These are phyloP conservation scores for Prionailurus bengalensis DNA, from an alignment of 2,113 vertebrate genomes.

Conservation along the genomic window DNA sequence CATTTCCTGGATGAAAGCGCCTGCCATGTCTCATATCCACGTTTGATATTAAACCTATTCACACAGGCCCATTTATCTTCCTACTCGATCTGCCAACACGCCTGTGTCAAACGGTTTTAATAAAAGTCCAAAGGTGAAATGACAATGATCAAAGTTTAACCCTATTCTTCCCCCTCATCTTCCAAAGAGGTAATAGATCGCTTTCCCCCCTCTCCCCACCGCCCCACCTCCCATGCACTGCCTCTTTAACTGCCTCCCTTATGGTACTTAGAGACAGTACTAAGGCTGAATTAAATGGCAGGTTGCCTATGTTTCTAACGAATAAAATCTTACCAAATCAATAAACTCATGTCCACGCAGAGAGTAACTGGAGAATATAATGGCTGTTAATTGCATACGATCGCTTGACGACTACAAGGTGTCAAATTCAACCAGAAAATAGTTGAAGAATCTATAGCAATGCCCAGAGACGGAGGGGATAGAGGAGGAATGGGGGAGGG, in stretches of 20 bases:
- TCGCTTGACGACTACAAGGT: conserved; percentile 27
- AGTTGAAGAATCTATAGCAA: conserved; percentile 38
- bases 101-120: conserved; percentile 84
- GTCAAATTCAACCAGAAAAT: conserved; percentile 64
- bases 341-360: conserved; percentile 78
- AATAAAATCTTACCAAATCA: conserved; percentile 78
- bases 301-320: conserved; percentile 77
- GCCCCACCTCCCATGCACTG: neutral
- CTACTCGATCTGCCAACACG: conserved; percentile 77
- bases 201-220: neutral
- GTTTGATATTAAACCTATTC: conserved; percentile 84
- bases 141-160: conserved; percentile 79
- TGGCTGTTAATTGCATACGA: conserved; percentile 70
- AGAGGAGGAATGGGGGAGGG: neutral
- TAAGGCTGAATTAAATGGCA: conserved; percentile 71
- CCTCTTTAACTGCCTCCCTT: conserved; percentile 71
- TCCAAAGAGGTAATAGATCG: conserved; percentile 32
- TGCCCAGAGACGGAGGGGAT: neutral
- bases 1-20: conserved; percentile 81
- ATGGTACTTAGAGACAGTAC: conserved; percentile 65
- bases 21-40: conserved; percentile 68
- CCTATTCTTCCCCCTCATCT: conserved; percentile 70
- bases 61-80: conserved; percentile 82
- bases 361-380: conserved; percentile 71
- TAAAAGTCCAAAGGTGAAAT: conserved; percentile 83